Evolutionary conservation across 2,113 vertebrate genomes (phyloP).

Genomic region (Chaenogobius annularis): DNA sequence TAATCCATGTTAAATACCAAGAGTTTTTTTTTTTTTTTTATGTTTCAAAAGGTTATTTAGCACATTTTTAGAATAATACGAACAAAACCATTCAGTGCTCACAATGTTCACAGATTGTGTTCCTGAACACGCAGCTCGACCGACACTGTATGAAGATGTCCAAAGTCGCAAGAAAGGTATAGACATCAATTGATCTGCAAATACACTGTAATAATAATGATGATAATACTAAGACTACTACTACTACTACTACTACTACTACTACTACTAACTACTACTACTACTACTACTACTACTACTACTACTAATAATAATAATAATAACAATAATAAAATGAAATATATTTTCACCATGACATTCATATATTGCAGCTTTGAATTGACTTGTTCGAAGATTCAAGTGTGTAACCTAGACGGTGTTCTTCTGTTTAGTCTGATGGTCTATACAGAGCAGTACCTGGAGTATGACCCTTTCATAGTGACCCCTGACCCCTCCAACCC

Average conservation of each 20-base stretch:
- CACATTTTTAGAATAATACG: no score
- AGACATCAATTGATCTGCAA: neutral
- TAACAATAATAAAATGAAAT: no score
- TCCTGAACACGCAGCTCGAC: constrained; percentile 92
- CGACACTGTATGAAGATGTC: constrained; percentile 99
- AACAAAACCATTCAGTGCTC: neutral
- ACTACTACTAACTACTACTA: no score
- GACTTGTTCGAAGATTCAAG: neutral
- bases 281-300: no score
- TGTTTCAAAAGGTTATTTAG: no score
- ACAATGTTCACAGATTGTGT: constrained; percentile 81
- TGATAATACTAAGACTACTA: no score
- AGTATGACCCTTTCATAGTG: constrained; percentile 92
- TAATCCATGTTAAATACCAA: no score
- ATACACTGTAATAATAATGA: no score
- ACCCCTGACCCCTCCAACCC: constrained; percentile 91
- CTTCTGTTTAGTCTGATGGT: constrained; percentile 84
- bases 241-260: no score
- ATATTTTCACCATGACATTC: no score
- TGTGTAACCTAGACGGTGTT: neutral
- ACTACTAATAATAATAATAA: no score
- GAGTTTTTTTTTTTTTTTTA: no score
- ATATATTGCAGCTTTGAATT: neutral
- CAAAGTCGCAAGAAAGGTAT: constrained; percentile 98
- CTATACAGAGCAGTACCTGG: constrained; percentile 93